Conservation (phyloP, 2,888 invertebrate species). For the Drosophila gaucha region DNA sequence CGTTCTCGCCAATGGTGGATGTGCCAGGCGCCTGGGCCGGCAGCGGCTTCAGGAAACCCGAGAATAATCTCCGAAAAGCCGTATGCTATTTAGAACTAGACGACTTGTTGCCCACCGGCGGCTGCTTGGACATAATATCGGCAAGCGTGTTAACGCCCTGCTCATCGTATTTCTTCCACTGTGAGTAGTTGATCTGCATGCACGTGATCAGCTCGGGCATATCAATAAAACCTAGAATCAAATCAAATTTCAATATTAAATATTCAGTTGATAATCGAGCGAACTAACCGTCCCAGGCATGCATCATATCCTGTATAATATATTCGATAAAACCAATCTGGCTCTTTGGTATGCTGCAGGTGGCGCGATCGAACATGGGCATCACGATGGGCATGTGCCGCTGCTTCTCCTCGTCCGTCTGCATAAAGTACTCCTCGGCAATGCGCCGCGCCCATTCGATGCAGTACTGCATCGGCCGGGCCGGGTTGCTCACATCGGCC, state of each 20-base stretch:
- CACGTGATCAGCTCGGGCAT: constrained; percentile 95
- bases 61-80: constrained; percentile 83
- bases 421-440: constrained; percentile 98
- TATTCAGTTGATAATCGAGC: not conserved
- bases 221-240: constrained; percentile 92
- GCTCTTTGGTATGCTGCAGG: constrained; percentile 98
- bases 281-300: constrained; percentile 95
- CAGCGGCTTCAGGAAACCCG: constrained; percentile 82
- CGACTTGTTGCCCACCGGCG: constrained; percentile 77
- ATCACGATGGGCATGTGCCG: constrained; percentile 96
- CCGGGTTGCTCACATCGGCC: constrained; percentile 98
- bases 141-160: constrained; percentile 90
- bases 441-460: constrained; percentile 97
- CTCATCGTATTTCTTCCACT: constrained; percentile 95
- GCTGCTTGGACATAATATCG: constrained; percentile 87
- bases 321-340: constrained; percentile 99
- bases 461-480: constrained; percentile 92
- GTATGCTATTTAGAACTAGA: constrained; percentile 83
- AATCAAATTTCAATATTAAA: not conserved
- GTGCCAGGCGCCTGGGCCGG: constrained; percentile 81
- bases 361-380: constrained; percentile 98
- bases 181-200: constrained; percentile 93
- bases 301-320: constrained; percentile 99
- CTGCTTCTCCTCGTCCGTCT: constrained; percentile 98
- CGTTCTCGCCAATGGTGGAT: constrained; percentile 78